Base-by-base conservation (phyloP, 2,888 invertebrate genomes). In the Drosophila macrospina region DNA sequence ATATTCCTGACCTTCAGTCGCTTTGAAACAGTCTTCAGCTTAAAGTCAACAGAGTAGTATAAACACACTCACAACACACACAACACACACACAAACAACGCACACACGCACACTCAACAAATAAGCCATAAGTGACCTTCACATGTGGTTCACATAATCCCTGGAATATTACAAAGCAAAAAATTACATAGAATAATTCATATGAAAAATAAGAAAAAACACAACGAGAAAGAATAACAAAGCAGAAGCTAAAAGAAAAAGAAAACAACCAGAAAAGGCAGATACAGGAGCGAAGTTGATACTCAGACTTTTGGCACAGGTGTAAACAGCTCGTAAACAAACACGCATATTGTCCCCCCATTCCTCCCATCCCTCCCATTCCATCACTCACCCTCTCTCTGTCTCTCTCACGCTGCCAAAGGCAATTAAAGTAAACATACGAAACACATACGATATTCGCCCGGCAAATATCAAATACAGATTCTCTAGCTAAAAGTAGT, bases 371-470 rank as follows among this genome's bases (percentile, higher is more conserved):
- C 15, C 36, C 10, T 5, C 24, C 10, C 16, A n/a, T n/a, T n/a
- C n/a, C n/a, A n/a, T 32, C 52, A 24, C 16, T 1, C 48, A 2
- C 34, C 4, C 6, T n/a, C 5, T 1, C 26, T 26, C 50, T 3
- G 8, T 2, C 10, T 20, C n/a, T 10, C 24, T 34, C 34, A 13
- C 8, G 54, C 57, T 65, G 69, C 74, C 74, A 80, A 69, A 69
- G 77, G 74, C 80, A 78, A 82, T 81, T 81, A 78, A 81, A 79
- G 71, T 84, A 77, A 81, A 83, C 84, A 75, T 59, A 68, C 39
- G 42, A 66, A 70, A 73, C 50, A 55, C 48, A 74, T 61, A 20
- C 20, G 20, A 3, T 20, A 20, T 20, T n/a, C n/a, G 42, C 57
- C 48, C 32, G 65, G 67, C 74, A 59, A 56, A 75, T 74, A 74